Percentiles rank a stretch among this genome's conserved stretches.
phyloP scores from a whole-genome alignment of 2,113 vertebrate genomes.

The Forbesichthys agassizii region DNA sequence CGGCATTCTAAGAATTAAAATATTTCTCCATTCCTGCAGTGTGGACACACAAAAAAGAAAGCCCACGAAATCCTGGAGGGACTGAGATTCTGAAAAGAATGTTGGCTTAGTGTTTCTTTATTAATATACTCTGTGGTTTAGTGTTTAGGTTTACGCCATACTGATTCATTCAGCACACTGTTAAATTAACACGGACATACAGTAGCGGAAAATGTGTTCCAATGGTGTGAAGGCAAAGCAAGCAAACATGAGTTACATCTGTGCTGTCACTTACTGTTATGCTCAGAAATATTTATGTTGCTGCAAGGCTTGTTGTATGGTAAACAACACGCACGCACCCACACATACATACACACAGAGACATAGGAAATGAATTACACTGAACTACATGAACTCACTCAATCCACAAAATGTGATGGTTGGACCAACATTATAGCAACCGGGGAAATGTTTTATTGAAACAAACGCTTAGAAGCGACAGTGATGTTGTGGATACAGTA shows the following conservation, averaged over 20 bases:
- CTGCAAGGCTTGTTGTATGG: constrained; percentile 42
- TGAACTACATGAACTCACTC: too few relatives aligned
- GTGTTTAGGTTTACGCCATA: constrained; percentile 29
- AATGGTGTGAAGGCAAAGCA: constrained; percentile 16
- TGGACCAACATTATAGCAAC: too few relatives aligned
- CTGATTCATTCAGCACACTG: constrained; percentile 8
- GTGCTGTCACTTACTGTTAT: constrained; percentile 19
- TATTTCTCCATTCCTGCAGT: too few relatives aligned
- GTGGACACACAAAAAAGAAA: too few relatives aligned
- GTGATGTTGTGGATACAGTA: too few relatives aligned
- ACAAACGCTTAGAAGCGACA: too few relatives aligned
- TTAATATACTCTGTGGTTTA: background rate
- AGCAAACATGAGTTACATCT: constrained; percentile 5
- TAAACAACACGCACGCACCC: constrained; percentile 4
- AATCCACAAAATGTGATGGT: too few relatives aligned
- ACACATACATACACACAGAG: constrained; percentile 6
- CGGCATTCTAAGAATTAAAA: too few relatives aligned
- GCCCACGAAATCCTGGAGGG: too few relatives aligned
- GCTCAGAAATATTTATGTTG: constrained; percentile 22
- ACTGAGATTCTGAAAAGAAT: too few relatives aligned
- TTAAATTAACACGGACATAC: constrained; percentile 22
- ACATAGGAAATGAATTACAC: background rate
- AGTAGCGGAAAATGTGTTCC: background rate
- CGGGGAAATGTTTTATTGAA: too few relatives aligned
- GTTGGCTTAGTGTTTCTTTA: background rate